These are phyloP conservation scores for Sthenelais limicola DNA, from an alignment of 2,888 invertebrate genomes.

Conservation along the genomic window DNA sequence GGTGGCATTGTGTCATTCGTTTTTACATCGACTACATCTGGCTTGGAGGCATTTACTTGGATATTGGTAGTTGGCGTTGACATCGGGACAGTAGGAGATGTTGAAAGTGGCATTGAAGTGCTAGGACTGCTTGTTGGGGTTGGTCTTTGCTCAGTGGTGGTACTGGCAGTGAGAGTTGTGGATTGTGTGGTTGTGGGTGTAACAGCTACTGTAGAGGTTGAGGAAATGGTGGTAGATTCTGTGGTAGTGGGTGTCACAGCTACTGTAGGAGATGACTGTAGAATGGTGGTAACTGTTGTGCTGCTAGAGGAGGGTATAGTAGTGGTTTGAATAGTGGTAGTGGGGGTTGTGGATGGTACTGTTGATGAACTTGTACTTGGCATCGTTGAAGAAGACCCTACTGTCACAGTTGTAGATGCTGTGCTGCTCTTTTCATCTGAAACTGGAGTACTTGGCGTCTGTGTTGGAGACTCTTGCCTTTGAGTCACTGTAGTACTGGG, in stretches of 20 bases:
- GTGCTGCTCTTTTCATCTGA: neutral
- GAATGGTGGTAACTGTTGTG: neutral
- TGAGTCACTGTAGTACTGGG: too few species aligned
- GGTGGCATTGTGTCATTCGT: neutral
- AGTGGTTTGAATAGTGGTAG: neutral
- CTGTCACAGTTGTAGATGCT: neutral
- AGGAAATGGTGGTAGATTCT: too few species aligned
- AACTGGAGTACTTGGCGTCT: too few species aligned
- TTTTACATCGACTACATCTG: neutral
- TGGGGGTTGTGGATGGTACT: conserved; percentile 1
- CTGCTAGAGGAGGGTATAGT: neutral
- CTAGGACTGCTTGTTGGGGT: too few species aligned
- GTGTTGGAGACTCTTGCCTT: too few species aligned
- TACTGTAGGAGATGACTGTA: neutral
- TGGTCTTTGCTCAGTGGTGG: too few species aligned
- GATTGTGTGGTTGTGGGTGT: neutral
- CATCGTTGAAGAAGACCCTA: neutral
- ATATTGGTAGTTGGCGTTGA: neutral
- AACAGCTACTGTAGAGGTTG: neutral
- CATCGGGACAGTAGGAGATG: neutral
- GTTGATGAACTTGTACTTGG: neutral
- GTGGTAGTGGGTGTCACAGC: neutral
- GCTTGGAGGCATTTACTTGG: neutral
- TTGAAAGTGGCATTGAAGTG: neutral
- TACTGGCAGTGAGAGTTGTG: too few species aligned